Percentiles rank a stretch among this genome's conserved stretches.
These are phyloP conservation scores for Probosciger aterrimus DNA, from an alignment of 2,113 vertebrate species.

Conservation along the genomic window DNA sequence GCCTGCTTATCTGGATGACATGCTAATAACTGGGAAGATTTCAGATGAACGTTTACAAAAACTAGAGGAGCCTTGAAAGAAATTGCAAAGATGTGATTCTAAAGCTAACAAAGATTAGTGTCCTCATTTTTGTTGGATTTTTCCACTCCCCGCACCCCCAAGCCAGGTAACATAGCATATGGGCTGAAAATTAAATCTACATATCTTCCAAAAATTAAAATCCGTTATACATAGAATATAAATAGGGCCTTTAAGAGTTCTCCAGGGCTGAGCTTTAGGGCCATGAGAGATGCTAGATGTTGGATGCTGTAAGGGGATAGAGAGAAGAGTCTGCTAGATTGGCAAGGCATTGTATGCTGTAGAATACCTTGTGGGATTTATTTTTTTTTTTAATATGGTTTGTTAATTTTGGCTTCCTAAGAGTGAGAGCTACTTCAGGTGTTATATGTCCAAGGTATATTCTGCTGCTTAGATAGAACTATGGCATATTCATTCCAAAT, in stretches of 20 bases:
- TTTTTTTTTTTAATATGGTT: not conserved
- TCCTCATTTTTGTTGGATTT: not conserved
- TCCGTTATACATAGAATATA: not conserved
- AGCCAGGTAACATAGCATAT: not conserved
- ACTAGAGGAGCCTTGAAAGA: not conserved
- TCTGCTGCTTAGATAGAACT: not conserved
- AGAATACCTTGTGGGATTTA: not conserved
- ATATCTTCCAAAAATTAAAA: slow-evolving; percentile 16
- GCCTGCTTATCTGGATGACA: slow-evolving; percentile 42
- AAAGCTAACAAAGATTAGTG: not conserved
- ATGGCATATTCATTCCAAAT: not conserved
- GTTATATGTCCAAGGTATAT: not conserved
- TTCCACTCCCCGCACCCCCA: not conserved
- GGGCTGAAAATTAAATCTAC: not conserved
- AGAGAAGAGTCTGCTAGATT: not conserved
- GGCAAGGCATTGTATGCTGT: not conserved
- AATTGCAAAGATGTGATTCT: not conserved
- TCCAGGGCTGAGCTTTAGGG: not conserved
- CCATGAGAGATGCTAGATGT: not conserved
- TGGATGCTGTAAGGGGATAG: not conserved
- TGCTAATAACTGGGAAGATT: slow-evolving; percentile 37
- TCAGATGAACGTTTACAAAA: slow-evolving; percentile 39
- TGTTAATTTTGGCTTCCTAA: not conserved
- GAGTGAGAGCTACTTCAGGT: not conserved
- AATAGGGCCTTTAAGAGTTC: not conserved